Base-by-base conservation (phyloP, 2,888 invertebrate species). In the Hartigia nigra region DNA sequence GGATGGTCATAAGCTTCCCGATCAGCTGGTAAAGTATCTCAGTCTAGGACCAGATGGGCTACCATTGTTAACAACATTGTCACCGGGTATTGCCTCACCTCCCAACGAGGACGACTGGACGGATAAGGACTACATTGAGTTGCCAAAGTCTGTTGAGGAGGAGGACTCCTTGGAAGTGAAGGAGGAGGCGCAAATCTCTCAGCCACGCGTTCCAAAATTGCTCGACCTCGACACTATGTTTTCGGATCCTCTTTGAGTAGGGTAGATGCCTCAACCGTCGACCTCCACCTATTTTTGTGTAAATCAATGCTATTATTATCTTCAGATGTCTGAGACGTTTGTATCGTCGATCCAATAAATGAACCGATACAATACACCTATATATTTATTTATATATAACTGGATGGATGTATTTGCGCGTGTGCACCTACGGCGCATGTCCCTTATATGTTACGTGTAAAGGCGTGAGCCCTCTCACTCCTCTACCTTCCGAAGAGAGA, bases 121-220 rank as follows among this genome's bases (percentile, higher is more conserved):
- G 87, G 95, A 94, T 70, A 90, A 93, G 32, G 96, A 96, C 91
- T 96, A 95, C 87, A 90, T 95, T 4, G 95, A 95, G 84, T 87
- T 95, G 81, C 93, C 93, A 77, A 37, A 83, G 77, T 39, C 77
- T 32, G 74, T 74, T 69, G 23, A 76, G 23, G 55, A 55, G 55
- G 55, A 55, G 23, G 55, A 55, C 55, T 9, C 55, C 55, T 34
- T 72, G 5, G 72, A 72, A 34, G 3, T 31, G 31, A 23, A 72
- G 69, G 78, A 78, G 75, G 72, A 79, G 31, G 36, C 76, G 74
- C 76, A 79, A 79, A 74, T 70, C 76, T 79, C 55, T n/a, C 70
- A 74, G 72, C 72, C 74, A 39, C 74, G 70, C 37, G 77, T 31
- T 78, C 69, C 36, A 78, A 78, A 79, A 76, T 39, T 69, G 74